Evolutionary conservation across 2,888 invertebrate genomes (phyloP), one percentile per base, ranked within the genome.

Genomic region (Eumacrocentrus americanus): DNA sequence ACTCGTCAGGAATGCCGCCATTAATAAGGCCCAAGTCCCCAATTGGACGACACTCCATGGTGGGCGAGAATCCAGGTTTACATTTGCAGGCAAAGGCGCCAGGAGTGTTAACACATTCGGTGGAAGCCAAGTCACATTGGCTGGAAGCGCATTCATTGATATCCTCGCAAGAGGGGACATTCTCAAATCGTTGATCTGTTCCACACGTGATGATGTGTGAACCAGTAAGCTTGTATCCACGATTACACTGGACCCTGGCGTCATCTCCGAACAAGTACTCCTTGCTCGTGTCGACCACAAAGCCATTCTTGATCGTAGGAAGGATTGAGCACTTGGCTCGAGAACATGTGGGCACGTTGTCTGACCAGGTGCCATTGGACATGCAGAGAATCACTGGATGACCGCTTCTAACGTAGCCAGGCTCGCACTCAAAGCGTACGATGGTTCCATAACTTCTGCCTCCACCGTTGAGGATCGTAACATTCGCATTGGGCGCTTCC

Each of bases 291-390:
- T 95, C 94, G 18, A 92, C 90, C 42, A 95, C 87, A 71, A 92
- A 94, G 14, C 95, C 95, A 74, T 95, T 95, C 71, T 89, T 88
- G 63, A 95, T 91, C 76, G 88, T 87, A 0, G 94, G 94, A 74
- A 92, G 86, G 67, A 85, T 85, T 0, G 89, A 86, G 76, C 92
- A 92, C 67, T 86, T 81, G 20, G 89, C 90, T 72, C 88, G 87
- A 34, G 92, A 87, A 80, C 95, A 95, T 3, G 89, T 88, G 1
- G 95, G 95, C 3, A 95, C 93, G 68, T 91, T 89, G 61, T 93
- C 94, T 61, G 95, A 95, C 95, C 95, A 96, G 7, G 95, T 94
- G 52, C 95, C 95, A 75, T 95, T 95, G 75, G 94, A 95, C 94
- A 95, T 95, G 79, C 95, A 96, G 35, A 94, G 87, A 40, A 95